Conservation (phyloP, 2,113 vertebrate species). For the Engraulis encrasicolus region DNA sequence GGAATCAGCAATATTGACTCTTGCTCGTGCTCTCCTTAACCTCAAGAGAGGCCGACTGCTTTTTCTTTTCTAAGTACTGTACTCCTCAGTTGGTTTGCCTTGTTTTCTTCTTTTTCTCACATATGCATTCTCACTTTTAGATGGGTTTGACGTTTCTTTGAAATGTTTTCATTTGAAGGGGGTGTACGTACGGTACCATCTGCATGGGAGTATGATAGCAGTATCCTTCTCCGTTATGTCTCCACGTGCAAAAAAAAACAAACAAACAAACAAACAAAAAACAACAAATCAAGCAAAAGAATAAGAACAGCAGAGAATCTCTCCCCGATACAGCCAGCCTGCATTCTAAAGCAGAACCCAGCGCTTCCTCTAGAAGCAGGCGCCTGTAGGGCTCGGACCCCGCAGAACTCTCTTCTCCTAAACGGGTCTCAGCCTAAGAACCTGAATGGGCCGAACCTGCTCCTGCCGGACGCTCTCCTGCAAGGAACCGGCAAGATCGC, state of each 20-base stretch:
- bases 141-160: background rate
- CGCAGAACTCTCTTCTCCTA: slow-evolving; percentile 20
- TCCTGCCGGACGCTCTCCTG: background rate
- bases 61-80: slow-evolving; percentile 82
- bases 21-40: slow-evolving; percentile 77
- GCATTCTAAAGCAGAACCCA: background rate
- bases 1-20: slow-evolving; percentile 95
- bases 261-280: no score
- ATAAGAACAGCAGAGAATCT: background rate
- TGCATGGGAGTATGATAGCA: background rate
- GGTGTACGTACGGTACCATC: background rate
- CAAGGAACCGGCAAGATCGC: background rate
- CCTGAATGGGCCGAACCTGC: background rate
- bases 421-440: slow-evolving; percentile 1
- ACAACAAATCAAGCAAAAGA: no score
- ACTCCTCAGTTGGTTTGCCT: slow-evolving; percentile 72
- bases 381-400: slow-evolving; percentile 47
- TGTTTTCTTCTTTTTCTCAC: slow-evolving; percentile 61
- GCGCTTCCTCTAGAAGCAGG: background rate
- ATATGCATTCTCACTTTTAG: slow-evolving; percentile 67
- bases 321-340: background rate
- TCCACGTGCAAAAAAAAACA: background rate
- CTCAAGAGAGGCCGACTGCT: slow-evolving; percentile 69
- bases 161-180: background rate
- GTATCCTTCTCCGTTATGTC: background rate